These are phyloP conservation scores for Imbricaverruca yamaguchii DNA, from an alignment of 2,888 invertebrate genomes.

Conservation along the genomic window DNA sequence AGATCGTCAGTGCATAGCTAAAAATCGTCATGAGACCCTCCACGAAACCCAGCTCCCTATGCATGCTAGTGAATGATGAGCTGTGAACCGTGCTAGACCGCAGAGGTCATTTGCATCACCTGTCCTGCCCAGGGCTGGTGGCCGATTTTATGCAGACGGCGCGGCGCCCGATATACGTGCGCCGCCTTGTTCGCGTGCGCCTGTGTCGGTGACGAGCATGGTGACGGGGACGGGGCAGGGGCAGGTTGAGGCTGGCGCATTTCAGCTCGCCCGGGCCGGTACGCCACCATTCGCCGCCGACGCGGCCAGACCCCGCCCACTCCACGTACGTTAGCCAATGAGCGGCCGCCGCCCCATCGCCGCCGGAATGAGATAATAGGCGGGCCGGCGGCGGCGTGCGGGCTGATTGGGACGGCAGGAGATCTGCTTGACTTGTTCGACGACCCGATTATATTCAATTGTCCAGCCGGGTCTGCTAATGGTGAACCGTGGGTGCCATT, in stretches of 20 bases:
- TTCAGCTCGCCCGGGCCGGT: not conserved
- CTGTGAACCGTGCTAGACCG: too few relatives aligned
- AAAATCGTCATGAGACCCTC: too few relatives aligned
- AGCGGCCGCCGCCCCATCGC: not conserved
- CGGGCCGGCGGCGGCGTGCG: not conserved
- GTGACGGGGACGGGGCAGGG: too few relatives aligned
- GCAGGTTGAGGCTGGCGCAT: not conserved
- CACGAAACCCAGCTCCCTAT: too few relatives aligned
- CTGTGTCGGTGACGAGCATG: too few relatives aligned
- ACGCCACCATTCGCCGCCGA: conserved; percentile 5
- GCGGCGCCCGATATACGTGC: too few relatives aligned
- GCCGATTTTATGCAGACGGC: too few relatives aligned
- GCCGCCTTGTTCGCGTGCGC: too few relatives aligned
- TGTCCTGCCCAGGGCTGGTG: too few relatives aligned
- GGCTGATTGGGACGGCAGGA: conserved; percentile 8
- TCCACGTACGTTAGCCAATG: not conserved
- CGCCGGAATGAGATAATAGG: conserved; percentile 7
- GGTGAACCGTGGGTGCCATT: conserved; percentile 13
- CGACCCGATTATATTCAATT: conserved; percentile 4
- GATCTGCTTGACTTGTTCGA: conserved; percentile 13
- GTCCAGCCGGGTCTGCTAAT: not conserved
- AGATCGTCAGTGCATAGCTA: too few relatives aligned
- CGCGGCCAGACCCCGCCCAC: conserved; percentile 7
- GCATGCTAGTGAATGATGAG: too few relatives aligned
- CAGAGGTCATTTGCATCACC: too few relatives aligned